A percentile compares a stretch with the other conserved stretches of the same genome.
These are phyloP conservation scores for Caenorhabditis briggsae DNA, from an alignment of 1,140 invertebrate species.

Conservation along the genomic window DNA sequence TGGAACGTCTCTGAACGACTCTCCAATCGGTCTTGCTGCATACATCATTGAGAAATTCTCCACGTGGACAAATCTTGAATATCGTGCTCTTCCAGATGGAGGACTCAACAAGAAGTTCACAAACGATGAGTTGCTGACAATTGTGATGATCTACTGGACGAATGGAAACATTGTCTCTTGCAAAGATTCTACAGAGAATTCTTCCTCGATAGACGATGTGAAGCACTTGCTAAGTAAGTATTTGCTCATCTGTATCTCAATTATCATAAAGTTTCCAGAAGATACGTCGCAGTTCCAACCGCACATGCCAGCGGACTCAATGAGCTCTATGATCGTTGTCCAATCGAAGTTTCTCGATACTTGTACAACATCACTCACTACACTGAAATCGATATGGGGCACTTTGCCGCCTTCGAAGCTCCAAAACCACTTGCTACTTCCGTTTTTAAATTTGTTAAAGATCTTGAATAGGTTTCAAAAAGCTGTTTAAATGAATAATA, in stretches of 20 bases:
- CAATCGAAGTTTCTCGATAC: slow-evolving; percentile 72
- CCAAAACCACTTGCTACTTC: slow-evolving; percentile 84
- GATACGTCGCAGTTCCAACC: slow-evolving; percentile 71
- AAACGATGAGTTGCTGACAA: slow-evolving; percentile 87
- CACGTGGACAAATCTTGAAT: slow-evolving; percentile 82
- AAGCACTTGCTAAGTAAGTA: slow-evolving; percentile 63
- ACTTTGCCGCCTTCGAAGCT: slow-evolving; percentile 88
- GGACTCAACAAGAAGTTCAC: slow-evolving; percentile 82
- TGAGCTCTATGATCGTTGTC: slow-evolving; percentile 76
- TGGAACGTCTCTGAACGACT: slow-evolving; percentile 79
- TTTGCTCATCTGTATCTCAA: neutral
- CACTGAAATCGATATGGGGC: slow-evolving; percentile 82
- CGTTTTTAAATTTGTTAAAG: slow-evolving; percentile 74
- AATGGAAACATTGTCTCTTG: slow-evolving; percentile 68
- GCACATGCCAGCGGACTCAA: slow-evolving; percentile 78
- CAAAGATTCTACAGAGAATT: slow-evolving; percentile 65
- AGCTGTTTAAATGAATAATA: neutral
- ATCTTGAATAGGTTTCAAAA: slow-evolving; percentile 63
- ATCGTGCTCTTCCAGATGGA: slow-evolving; percentile 82
- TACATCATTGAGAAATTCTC: slow-evolving; percentile 90
- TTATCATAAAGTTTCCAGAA: slow-evolving; percentile 63
- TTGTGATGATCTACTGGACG: slow-evolving; percentile 90
- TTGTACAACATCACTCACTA: slow-evolving; percentile 78
- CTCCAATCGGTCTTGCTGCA: slow-evolving; percentile 84
- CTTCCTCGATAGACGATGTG: slow-evolving; percentile 62